Conservation (phyloP, 2,797 vertebrate genomes). For the Sebastes dallii region DNA sequence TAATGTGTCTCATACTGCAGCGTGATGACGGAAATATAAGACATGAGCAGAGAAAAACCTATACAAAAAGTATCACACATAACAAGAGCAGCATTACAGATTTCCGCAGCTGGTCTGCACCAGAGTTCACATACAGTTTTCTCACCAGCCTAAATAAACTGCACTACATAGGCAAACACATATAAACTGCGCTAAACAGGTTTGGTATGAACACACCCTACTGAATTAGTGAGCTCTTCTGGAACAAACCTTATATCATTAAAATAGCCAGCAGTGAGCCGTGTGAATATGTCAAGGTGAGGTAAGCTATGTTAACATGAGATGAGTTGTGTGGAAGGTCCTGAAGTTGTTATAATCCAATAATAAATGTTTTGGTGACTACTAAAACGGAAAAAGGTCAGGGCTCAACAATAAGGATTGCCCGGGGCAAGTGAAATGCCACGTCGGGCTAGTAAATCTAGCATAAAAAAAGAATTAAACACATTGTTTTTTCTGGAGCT, state of each 20-base stretch:
- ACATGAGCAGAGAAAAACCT: background rate
- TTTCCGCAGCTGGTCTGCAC: background rate
- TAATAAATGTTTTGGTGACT: background rate
- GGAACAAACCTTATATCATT: background rate
- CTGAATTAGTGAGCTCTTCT: background rate
- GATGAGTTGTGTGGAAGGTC: background rate
- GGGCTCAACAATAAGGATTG: no score
- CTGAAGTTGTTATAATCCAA: background rate
- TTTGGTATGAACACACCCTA: conserved; percentile 28
- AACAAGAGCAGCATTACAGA: background rate
- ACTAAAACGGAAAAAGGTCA: background rate
- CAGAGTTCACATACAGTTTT: background rate
- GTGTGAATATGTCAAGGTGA: background rate
- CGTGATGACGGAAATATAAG: background rate
- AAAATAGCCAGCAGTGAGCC: background rate
- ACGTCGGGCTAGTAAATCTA: no score
- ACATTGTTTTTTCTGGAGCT: accelerated
- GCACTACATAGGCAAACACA: conserved; percentile 4
- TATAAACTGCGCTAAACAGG: background rate
- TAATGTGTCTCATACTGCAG: background rate
- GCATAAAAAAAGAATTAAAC: no score
- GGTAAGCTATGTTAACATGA: background rate
- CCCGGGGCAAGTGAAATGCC: no score
- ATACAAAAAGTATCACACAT: background rate
- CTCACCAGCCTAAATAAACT: background rate